Base-by-base conservation (phyloP, 2,888 invertebrate species). In the Halictus ligatus region DNA sequence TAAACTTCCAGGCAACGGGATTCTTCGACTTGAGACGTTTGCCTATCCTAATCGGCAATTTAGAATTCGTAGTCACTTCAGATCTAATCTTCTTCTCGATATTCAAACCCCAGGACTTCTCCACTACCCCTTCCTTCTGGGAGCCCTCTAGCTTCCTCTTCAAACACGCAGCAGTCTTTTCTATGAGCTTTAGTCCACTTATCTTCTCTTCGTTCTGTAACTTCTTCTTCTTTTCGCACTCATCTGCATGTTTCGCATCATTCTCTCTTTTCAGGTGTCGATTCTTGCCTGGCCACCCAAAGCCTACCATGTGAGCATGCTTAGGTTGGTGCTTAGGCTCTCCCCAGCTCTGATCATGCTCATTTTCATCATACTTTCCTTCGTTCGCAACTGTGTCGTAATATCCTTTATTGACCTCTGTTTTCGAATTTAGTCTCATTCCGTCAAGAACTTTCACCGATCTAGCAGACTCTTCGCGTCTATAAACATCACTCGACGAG, bases 31-130 rank as follows among this genome's bases (percentile, higher is more conserved):
- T 84, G 0, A 35, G 21, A 6, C 87, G 87, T 71, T 35, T 71
- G 18, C 81, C 84, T n/a, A 87, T 82, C 40, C 88, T 78, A 15
- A 88, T 50, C 18, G 88, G 88, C 40, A 88, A 35, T n/a, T 25
- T 88, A 13, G 88, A 88, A 1, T 2, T 43, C 12, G 35, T 21
- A 5, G 18, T 18, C 0, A 40, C 79, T 18, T 77, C 74, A 3
- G 84, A 76, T n/a, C 75, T n/a, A 1, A 69, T 58, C 29, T 78
- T 81, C 69, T 80, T 77, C 29, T 81, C 72, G 0, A 10, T 40
- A 0, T 5, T n/a, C 4, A 3, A 12, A 4, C 35, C 2, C 1
- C 29, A n/a, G 35, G 0, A 10, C 29, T 78, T 43, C 25, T 10
- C n/a, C 13, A 12, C 0, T 12, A 0, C 71, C 74, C 75, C 77